Base-by-base conservation (phyloP, 2,888 invertebrate species). In the Apodemia hepburni region DNA sequence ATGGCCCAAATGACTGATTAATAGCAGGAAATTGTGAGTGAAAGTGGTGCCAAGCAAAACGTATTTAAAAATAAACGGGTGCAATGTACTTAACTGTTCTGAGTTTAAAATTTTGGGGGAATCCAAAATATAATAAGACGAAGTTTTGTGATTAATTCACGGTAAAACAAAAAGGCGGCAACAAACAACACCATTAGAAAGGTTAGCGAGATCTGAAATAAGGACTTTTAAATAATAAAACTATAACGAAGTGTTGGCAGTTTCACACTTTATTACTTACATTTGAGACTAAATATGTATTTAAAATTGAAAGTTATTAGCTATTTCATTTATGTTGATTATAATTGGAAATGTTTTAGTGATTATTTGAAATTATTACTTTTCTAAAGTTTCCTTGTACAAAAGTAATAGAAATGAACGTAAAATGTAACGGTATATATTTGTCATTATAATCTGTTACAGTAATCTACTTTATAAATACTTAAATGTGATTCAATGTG, bases 11-110 rank as follows among this genome's bases (percentile, higher is more conserved):
- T 45, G n/a, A n/a, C n/a, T 45, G 45, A 45, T 12, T n/a, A 38
- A 45, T 45, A n/a, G 45, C 45, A 45, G 45, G 45, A 45, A 45
- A 45, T 45, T 45, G n/a, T 45, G n/a, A 45, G 45, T 45, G 45
- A 45, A 45, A 45, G 45, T 45, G 45, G 45, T n/a, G n/a, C 45
- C 45, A 45, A 45, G 7, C n/a, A 45, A 45, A 45, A 38, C 12
- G n/a, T 45, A 38, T n/a, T 45, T 7, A 45, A n/a, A 45, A 45
- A n/a, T n/a, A 12, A n/a, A 45, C 5, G 45, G 6, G 45, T n/a
- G 45, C 45, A 45, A 45, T 45, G 45, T 45, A 45, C n/a, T 45
- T 45, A 45, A 45, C n/a, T n/a, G 45, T 45, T n/a, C 45, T 45
- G 15, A n/a, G n/a, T 6, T 45, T n/a, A 2, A n/a, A 42, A 45